Evolutionary conservation across 2,888 invertebrate genomes (phyloP).

Genomic region (Branchellion lobata): DNA sequence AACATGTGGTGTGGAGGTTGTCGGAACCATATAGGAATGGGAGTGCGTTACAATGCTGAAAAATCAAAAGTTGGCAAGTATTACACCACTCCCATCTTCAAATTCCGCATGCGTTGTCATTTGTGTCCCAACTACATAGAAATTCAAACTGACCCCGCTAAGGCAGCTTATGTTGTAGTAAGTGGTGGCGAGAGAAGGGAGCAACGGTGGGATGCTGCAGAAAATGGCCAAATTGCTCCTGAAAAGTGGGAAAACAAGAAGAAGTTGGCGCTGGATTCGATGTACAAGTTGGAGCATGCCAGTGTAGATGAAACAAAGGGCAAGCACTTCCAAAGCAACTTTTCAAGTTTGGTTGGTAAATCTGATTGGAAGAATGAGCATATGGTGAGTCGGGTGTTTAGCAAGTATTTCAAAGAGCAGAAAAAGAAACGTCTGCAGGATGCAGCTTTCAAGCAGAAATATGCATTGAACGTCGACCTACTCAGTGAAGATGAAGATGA

Average conservation of each 20-base stretch:
- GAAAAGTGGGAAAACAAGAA: constrained; percentile 75
- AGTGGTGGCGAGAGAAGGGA: constrained; percentile 94
- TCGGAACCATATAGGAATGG: constrained; percentile 97
- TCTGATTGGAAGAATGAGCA: constrained; percentile 12
- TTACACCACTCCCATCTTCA: constrained; percentile 93
- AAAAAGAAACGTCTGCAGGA: background rate
- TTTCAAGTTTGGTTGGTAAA: background rate
- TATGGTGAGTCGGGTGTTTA: constrained; percentile 8
- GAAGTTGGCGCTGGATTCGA: constrained; percentile 89
- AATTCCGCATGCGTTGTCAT: constrained; percentile 99
- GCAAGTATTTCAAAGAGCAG: background rate
- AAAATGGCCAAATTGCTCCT: constrained; percentile 77
- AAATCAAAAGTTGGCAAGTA: constrained; percentile 83
- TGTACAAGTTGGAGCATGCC: constrained; percentile 94
- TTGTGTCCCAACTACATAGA: constrained; percentile 94
- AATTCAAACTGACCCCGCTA: constrained; percentile 97
- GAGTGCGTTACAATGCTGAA: constrained; percentile 84
- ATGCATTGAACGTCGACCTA: background rate
- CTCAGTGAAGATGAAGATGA: background rate
- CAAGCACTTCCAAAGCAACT: constrained; percentile 43
- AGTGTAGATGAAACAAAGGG: constrained; percentile 67
- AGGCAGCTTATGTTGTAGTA: constrained; percentile 91
- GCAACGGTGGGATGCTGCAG: constrained; percentile 93
- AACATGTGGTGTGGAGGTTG: constrained; percentile 99
- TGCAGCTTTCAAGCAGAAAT: background rate